Evolutionary conservation across 2,888 invertebrate genomes (phyloP).

Genomic region (Herminia tarsipennalis): DNA sequence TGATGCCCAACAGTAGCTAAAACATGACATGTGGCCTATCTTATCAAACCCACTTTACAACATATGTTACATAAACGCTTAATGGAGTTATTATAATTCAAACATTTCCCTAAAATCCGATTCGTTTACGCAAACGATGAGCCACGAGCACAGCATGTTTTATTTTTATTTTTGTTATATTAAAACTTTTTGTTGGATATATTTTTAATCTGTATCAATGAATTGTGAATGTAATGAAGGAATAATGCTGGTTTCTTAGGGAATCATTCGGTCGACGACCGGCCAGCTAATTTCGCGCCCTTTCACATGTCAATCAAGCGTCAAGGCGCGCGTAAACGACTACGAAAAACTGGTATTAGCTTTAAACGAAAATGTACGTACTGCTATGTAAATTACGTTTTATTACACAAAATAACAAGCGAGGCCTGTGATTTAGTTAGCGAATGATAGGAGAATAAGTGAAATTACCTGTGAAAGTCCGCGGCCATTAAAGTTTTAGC

Average conservation of each 20-base stretch:
- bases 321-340: slow-evolving; percentile 68
- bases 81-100: slow-evolving; percentile 78
- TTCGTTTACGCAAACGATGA: slow-evolving; percentile 58
- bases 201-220: slow-evolving; percentile 42
- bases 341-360: slow-evolving; percentile 53
- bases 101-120: slow-evolving; percentile 76
- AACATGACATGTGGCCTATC: slow-evolving; percentile 83
- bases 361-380: slow-evolving; percentile 41
- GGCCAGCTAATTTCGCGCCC: slow-evolving; percentile 78
- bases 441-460: slow-evolving; percentile 52
- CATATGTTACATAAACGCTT: slow-evolving; percentile 76
- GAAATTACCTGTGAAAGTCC: slow-evolving; percentile 57
- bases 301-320: slow-evolving; percentile 83
- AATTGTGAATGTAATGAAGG: slow-evolving; percentile 53
- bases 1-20: slow-evolving; percentile 81
- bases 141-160: slow-evolving; percentile 66
- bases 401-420: slow-evolving; percentile 59
- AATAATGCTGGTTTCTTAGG: slow-evolving; percentile 43
- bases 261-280: slow-evolving; percentile 45
- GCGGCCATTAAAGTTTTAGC: slow-evolving; percentile 66
- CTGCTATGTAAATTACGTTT: slow-evolving; percentile 48
- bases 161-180: slow-evolving; percentile 45
- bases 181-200: slow-evolving; percentile 28
- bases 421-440: slow-evolving; percentile 63
- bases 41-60: slow-evolving; percentile 81